Percentiles rank a stretch among this genome's conserved stretches.
Evolutionary conservation across 2,113 vertebrate genomes (phyloP).

Genomic region (Pelusios castaneus): DNA sequence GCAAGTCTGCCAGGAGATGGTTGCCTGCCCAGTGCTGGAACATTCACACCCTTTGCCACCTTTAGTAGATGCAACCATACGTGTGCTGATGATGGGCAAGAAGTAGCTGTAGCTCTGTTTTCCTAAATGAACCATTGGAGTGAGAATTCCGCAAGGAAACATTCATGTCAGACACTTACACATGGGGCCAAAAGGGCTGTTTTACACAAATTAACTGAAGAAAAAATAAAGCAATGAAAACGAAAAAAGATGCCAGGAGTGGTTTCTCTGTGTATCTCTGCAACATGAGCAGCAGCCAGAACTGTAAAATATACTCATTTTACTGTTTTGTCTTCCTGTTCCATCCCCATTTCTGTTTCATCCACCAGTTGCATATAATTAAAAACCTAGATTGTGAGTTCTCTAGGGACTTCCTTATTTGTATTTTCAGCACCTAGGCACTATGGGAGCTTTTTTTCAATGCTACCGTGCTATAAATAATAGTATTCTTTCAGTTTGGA

Average conservation of each 20-base stretch:
- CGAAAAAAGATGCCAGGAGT: not conserved
- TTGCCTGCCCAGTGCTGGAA: not conserved
- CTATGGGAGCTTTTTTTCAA: not conserved
- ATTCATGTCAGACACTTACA: not conserved
- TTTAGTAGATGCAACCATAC: not conserved
- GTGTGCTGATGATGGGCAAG: not conserved
- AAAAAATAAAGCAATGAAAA: not conserved
- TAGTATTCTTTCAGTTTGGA: not conserved
- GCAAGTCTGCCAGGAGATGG: not conserved
- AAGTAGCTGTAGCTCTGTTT: not conserved
- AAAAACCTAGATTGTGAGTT: not conserved
- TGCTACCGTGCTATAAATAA: not conserved
- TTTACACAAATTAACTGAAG: not conserved
- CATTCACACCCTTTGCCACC: not conserved
- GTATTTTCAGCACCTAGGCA: not conserved
- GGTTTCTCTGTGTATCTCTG: not conserved
- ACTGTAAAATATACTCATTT: not conserved
- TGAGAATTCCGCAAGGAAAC: rapidly evolving
- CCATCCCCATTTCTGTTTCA: not conserved
- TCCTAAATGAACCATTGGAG: not conserved
- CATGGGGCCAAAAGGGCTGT: not conserved
- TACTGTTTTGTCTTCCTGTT: not conserved
- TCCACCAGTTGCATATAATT: not conserved
- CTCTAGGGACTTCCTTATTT: not conserved
- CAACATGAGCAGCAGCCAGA: not conserved